phyloP scores from a whole-genome alignment of 1,140 invertebrate species.

The Campoletis sonorensis region DNA sequence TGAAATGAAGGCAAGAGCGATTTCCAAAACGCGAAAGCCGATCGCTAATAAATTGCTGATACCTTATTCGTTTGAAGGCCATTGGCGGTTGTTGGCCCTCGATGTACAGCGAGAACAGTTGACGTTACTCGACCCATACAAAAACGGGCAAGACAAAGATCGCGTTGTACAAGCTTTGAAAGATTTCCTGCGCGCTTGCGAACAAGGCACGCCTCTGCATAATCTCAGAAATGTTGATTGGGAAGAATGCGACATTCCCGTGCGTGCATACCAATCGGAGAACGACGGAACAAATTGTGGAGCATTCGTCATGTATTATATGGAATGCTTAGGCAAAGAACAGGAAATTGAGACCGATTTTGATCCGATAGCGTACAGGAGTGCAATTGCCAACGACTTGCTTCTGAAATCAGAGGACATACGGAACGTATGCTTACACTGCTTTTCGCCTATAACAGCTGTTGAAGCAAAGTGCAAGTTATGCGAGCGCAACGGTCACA shows the following conservation, averaged over 20 bases:
- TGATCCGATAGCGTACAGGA: not conserved
- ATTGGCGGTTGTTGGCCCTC: not conserved
- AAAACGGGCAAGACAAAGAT: not conserved
- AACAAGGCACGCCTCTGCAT: not conserved
- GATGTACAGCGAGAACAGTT: not conserved
- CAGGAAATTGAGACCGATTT: not conserved
- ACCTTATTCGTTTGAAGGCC: not conserved
- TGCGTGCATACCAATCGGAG: not conserved
- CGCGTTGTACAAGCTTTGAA: not conserved
- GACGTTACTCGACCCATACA: not conserved
- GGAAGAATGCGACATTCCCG: too few relatives aligned
- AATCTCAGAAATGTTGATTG: not conserved
- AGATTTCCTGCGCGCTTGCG: not conserved
- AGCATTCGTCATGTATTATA: not conserved
- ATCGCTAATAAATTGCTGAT: not conserved
- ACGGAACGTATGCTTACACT: not conserved
- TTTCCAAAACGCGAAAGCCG: too few relatives aligned
- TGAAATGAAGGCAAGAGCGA: too few relatives aligned
- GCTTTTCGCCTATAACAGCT: not conserved
- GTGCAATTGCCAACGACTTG: not conserved
- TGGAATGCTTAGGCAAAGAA: not conserved
- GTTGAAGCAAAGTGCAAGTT: not conserved
- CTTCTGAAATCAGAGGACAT: not conserved
- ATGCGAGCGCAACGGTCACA: not conserved
- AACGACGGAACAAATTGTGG: not conserved